A percentile compares a stretch with the other conserved stretches of the same genome.
Evolutionary conservation across 2,797 vertebrate species (phyloP).

Genomic region (Coregonus ussuriensis): DNA sequence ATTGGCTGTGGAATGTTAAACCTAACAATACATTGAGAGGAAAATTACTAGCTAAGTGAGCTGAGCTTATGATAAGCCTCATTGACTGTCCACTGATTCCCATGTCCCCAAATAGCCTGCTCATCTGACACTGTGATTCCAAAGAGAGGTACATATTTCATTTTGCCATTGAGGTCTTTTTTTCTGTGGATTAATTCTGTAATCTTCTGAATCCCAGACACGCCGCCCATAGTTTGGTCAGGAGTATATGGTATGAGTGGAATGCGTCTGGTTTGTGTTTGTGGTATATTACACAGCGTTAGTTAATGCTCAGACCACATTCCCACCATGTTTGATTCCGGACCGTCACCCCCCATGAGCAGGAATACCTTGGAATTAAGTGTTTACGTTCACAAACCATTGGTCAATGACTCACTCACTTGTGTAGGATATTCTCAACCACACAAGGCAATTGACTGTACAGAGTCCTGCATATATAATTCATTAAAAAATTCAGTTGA

Average conservation of each 20-base stretch:
- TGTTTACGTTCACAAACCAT: slow-evolving; percentile 47
- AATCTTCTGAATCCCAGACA: slow-evolving; percentile 58
- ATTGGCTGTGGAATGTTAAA: not conserved
- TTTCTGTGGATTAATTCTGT: slow-evolving; percentile 58
- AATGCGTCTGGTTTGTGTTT: slow-evolving; percentile 68
- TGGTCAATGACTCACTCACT: slow-evolving; percentile 14
- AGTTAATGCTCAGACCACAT: slow-evolving; percentile 38
- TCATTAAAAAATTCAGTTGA: not conserved
- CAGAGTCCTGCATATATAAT: not conserved
- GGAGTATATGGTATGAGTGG: slow-evolving; percentile 59
- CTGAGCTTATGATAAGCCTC: slow-evolving; percentile 19
- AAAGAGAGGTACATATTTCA: slow-evolving; percentile 66
- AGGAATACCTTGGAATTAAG: slow-evolving; percentile 27
- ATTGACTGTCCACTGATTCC: slow-evolving; percentile 25
- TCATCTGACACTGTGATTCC: slow-evolving; percentile 46
- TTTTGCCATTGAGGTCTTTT: slow-evolving; percentile 60
- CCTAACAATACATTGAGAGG: not conserved
- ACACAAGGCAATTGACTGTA: not conserved
- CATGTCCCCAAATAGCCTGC: slow-evolving; percentile 21
- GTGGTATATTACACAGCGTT: slow-evolving; percentile 52
- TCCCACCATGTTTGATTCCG: slow-evolving; percentile 48
- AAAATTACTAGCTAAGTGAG: slow-evolving; percentile 9
- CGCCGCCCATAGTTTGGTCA: slow-evolving; percentile 48
- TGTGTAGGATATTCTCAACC: not conserved
- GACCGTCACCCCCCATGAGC: slow-evolving; percentile 30